Evolutionary conservation across 1,140 invertebrate genomes (phyloP).

Genomic region (Leptinotarsa lineolata): DNA sequence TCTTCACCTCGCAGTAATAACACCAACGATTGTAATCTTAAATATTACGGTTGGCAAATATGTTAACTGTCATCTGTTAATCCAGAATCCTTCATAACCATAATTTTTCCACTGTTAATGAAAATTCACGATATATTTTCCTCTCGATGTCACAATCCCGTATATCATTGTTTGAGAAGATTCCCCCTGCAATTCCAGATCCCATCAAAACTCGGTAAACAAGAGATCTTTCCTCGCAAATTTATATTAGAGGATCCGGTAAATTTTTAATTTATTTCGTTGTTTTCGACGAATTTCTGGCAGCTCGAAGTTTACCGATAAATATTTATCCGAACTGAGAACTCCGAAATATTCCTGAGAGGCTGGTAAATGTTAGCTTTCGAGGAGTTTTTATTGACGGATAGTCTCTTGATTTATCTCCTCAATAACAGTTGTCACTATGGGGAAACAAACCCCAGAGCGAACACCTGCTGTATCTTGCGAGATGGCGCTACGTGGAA

Average conservation of each 20-base stretch:
- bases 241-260: not conserved
- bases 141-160: no score
- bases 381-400: not conserved
- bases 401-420: constrained; percentile 17
- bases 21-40: no score
- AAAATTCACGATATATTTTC: no score
- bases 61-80: no score
- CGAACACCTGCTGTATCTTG: constrained; percentile 12
- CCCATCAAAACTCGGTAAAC: not conserved
- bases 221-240: not conserved
- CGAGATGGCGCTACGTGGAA: no score
- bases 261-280: constrained; percentile 20
- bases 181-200: not conserved
- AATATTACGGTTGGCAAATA: no score
- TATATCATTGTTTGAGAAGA: no score
- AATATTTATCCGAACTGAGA: constrained; percentile 1
- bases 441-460: not conserved
- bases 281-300: constrained; percentile 12
- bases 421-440: constrained; percentile 15
- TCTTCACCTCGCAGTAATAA: no score
- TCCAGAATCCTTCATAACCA: no score
- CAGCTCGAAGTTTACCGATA: constrained; percentile 9
- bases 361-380: constrained; percentile 17
- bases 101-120: no score
- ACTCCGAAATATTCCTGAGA: not conserved